These are phyloP conservation scores for Squalus acanthias DNA, from an alignment of 2,797 vertebrate species.

Conservation along the genomic window DNA sequence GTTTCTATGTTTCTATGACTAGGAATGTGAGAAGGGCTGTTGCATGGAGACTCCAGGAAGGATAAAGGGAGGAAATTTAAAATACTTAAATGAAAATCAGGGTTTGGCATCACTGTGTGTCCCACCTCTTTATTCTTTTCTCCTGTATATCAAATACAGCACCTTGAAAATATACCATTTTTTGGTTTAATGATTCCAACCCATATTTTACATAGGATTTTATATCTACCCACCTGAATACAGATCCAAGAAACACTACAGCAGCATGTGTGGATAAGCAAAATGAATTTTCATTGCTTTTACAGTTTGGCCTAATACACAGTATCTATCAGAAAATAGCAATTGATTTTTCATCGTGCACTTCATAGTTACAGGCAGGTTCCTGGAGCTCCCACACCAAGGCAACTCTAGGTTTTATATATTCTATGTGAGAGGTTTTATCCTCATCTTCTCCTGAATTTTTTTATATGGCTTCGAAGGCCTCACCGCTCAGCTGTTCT, in stretches of 20 bases:
- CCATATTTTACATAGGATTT: background rate
- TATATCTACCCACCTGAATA: background rate
- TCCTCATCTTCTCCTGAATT: background rate
- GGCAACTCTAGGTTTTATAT: background rate
- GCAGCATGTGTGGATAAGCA: background rate
- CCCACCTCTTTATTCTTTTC: background rate
- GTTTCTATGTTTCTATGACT: too few relatives aligned
- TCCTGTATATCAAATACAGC: background rate
- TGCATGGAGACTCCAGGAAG: background rate
- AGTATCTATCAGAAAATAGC: background rate
- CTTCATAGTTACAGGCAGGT: constrained; percentile 5
- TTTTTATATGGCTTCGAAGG: background rate
- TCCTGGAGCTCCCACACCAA: background rate
- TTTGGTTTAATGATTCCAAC: background rate
- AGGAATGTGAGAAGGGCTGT: background rate
- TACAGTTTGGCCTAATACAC: background rate
- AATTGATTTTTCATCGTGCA: constrained; percentile 12
- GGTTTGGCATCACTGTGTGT: background rate
- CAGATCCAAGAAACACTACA: background rate
- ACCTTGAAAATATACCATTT: background rate
- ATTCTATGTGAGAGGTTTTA: background rate
- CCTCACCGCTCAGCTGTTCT: background rate
- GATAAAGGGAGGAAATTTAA: background rate
- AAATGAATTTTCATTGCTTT: background rate
- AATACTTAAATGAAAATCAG: background rate